Percentiles rank a stretch among this genome's conserved stretches.
These are phyloP conservation scores for Batillaria attramentaria DNA, from an alignment of 1,140 invertebrate species.

Conservation along the genomic window DNA sequence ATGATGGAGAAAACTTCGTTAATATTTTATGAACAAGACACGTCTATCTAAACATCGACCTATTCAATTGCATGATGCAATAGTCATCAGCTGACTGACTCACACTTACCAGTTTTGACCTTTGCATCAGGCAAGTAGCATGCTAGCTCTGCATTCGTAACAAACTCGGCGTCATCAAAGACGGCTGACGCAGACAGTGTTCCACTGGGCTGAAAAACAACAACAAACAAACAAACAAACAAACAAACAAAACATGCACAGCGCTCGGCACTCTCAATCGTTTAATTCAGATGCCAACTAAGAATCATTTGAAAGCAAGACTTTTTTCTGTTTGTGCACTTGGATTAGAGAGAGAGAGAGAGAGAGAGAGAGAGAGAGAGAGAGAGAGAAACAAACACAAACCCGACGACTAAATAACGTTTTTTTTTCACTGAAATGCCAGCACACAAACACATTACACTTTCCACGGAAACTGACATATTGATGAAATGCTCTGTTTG, in stretches of 20 bases:
- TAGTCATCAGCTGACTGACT: no score
- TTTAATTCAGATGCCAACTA: not conserved
- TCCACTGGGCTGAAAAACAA: not conserved
- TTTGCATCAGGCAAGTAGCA: not conserved
- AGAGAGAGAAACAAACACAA: not conserved
- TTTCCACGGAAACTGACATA: not conserved
- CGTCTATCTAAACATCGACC: no score
- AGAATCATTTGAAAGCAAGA: not conserved
- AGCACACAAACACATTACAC: not conserved
- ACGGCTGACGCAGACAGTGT: not conserved
- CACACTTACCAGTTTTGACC: slow-evolving; percentile 1
- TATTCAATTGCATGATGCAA: no score
- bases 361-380: not conserved
- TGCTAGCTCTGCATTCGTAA: not conserved
- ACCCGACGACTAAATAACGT: no score
- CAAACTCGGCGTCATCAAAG: not conserved
- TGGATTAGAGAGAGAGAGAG: not conserved
- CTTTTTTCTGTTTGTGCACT: not conserved
- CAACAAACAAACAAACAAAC: not conserved
- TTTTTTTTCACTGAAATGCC: not conserved
- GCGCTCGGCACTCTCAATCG: no score
- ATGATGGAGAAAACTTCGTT: no score
- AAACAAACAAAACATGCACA: not conserved
- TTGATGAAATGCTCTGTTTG: not conserved
- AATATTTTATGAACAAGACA: no score